These are phyloP conservation scores for Rattus rattus DNA, from an alignment of 2,113 vertebrate species.

Conservation along the genomic window DNA sequence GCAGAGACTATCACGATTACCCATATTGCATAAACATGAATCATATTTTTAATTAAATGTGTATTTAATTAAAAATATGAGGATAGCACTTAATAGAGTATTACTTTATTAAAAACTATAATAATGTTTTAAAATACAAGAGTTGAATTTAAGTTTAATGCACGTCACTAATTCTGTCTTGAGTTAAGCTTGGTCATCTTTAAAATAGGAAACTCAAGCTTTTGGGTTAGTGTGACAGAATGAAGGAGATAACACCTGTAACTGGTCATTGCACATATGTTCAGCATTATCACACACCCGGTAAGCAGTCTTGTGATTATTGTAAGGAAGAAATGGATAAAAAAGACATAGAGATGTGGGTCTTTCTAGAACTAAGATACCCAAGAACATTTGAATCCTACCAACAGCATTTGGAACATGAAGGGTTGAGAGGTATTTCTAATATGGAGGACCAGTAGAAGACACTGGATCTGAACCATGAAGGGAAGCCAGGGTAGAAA, in stretches of 20 bases:
- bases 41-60: background rate
- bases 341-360: background rate
- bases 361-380: constrained; percentile 17
- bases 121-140: background rate
- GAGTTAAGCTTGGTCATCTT: background rate
- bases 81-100: background rate
- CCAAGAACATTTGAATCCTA: background rate
- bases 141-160: background rate
- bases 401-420: background rate
- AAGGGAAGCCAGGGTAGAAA: background rate
- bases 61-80: constrained; percentile 30
- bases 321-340: background rate
- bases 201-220: background rate
- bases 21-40: background rate
- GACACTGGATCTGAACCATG: background rate
- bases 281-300: background rate
- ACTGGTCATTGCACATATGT: background rate
- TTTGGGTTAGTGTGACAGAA: background rate
- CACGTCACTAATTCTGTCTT: background rate
- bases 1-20: background rate
- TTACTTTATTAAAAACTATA: background rate
- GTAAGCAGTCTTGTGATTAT: background rate
- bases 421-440: constrained; percentile 18
- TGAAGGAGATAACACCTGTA: background rate
- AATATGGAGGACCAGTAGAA: background rate